Percentiles rank a stretch among this genome's conserved stretches.
phyloP scores from a whole-genome alignment of 2,888 invertebrate genomes.

The Argyresthia albistria region DNA sequence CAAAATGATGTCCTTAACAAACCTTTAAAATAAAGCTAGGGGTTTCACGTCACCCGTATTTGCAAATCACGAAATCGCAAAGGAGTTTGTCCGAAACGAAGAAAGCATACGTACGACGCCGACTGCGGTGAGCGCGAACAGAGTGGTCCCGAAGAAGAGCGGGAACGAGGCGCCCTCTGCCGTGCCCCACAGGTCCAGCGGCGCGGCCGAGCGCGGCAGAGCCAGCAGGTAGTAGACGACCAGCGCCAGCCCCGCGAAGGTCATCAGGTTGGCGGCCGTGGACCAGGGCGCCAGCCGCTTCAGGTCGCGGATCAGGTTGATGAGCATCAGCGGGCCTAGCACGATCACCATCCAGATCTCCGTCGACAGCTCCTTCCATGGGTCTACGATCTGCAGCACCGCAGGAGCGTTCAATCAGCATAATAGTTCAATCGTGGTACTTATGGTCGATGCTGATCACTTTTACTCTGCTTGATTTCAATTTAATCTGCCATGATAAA shows the following conservation, averaged over 20 bases:
- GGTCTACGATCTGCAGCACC: conserved; percentile 63
- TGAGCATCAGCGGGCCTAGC: conserved; percentile 76
- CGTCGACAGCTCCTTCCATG: conserved; percentile 49
- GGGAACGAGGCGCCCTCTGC: conserved; percentile 62
- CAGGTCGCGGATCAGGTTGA: conserved; percentile 82
- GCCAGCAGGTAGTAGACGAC: conserved; percentile 80
- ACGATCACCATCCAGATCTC: conserved; percentile 78
- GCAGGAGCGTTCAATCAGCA: too few species aligned
- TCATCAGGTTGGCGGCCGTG: conserved; percentile 84
- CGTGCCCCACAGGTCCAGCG: conserved; percentile 52
- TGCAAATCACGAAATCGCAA: too few species aligned
- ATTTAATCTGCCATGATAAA: too few species aligned
- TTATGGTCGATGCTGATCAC: too few species aligned
- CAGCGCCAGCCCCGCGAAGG: conserved; percentile 82
- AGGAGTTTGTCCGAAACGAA: too few species aligned
- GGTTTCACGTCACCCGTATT: too few species aligned
- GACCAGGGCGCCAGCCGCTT: conserved; percentile 89
- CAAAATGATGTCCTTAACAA: too few species aligned
- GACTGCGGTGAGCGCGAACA: conserved; percentile 90
- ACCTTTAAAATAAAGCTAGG: too few species aligned
- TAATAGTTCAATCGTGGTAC: too few species aligned
- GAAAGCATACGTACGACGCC: conserved; percentile 76
- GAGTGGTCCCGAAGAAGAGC: conserved; percentile 89
- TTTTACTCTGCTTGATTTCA: too few species aligned
- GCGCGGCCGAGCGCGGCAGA: conserved; percentile 64